Percentiles rank a stretch among this genome's conserved stretches.
phyloP scores from a whole-genome alignment of 1,140 invertebrate species.

The Heliconius hermathena region DNA sequence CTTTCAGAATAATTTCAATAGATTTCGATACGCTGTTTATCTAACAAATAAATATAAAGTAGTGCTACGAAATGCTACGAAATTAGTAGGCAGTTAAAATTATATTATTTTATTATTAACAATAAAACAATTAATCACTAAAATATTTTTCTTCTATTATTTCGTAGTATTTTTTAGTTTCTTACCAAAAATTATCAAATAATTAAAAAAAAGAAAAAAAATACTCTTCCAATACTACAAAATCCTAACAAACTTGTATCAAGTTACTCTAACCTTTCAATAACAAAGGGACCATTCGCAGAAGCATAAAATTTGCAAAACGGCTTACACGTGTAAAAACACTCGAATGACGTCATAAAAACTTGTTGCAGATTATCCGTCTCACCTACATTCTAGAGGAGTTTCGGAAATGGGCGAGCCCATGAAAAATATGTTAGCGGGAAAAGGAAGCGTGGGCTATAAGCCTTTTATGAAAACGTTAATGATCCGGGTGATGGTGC shows the following conservation, averaged over 20 bases:
- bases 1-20: neutral
- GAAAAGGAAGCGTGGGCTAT: conserved; percentile 62
- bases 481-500: conserved; percentile 63
- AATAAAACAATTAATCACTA: too few relatives aligned
- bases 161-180: too few relatives aligned
- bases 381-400: conserved; percentile 51
- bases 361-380: conserved; percentile 52
- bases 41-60: neutral
- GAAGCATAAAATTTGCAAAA: conserved; percentile 43
- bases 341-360: conserved; percentile 47
- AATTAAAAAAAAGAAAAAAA: neutral
- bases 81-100: neutral
- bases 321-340: conserved; percentile 45
- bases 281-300: conserved; percentile 37
- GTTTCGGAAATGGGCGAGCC: conserved; percentile 58
- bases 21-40: neutral
- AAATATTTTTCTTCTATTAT: too few relatives aligned
- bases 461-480: conserved; percentile 76
- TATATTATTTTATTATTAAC: too few relatives aligned
- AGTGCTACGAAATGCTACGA: conserved; percentile 1
- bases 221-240: conserved; percentile 11
- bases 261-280: conserved; percentile 33
- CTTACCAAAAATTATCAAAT: neutral
- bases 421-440: conserved; percentile 67
- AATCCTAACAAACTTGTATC: conserved; percentile 23